These are phyloP conservation scores for Druon quercuslanigerum DNA, from an alignment of 1,140 invertebrate genomes.

Conservation along the genomic window DNA sequence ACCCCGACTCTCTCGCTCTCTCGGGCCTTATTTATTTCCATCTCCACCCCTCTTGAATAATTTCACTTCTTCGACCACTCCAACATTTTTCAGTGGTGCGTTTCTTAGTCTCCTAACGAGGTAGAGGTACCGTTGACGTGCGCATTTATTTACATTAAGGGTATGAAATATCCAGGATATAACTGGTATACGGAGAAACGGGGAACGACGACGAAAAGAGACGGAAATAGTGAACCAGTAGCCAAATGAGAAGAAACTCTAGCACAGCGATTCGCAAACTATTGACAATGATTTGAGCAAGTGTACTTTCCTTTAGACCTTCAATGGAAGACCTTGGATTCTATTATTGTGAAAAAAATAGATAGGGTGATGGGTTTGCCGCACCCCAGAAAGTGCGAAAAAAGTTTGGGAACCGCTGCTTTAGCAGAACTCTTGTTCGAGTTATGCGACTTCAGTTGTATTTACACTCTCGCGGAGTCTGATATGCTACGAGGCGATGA, in stretches of 20 bases:
- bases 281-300: too few relatives aligned
- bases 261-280: too few relatives aligned
- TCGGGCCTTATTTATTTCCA: conserved; percentile 18
- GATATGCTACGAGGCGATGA: conserved; percentile 19
- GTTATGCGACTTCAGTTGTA: conserved; percentile 24
- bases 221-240: background rate
- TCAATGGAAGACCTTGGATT: too few relatives aligned
- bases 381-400: too few relatives aligned
- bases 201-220: conserved; percentile 13
- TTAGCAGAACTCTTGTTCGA: background rate
- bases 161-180: conserved; percentile 16
- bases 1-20: background rate
- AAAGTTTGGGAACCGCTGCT: too few relatives aligned
- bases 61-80: conserved; percentile 10
- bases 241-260: background rate
- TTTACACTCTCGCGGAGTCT: conserved; percentile 8
- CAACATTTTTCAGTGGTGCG: background rate
- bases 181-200: conserved; percentile 17
- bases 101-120: conserved; percentile 2
- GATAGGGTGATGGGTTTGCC: too few relatives aligned
- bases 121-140: conserved; percentile 2
- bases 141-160: conserved; percentile 18
- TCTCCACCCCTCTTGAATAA: conserved; percentile 15
- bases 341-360: too few relatives aligned
- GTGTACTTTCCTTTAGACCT: too few relatives aligned